Conservation (phyloP, 2,113 vertebrate genomes). For the Vicugna pacos region DNA sequence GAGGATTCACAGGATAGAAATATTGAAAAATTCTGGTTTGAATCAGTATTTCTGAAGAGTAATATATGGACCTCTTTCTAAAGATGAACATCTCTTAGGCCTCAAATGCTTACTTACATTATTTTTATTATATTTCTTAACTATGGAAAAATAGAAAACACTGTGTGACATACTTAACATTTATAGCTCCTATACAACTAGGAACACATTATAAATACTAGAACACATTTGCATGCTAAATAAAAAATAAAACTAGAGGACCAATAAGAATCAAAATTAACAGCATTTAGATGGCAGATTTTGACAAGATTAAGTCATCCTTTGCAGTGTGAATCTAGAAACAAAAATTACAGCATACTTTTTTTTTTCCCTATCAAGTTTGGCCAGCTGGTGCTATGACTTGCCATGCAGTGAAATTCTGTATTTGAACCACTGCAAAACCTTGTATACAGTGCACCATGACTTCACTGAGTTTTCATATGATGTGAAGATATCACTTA, state of each 20-base stretch:
- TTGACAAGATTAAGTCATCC: not conserved
- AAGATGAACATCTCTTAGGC: not conserved
- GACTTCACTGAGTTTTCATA: not conserved
- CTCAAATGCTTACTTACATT: conserved; percentile 28
- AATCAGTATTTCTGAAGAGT: conserved; percentile 35
- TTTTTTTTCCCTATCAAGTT: not conserved
- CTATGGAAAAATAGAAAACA: conserved; percentile 7
- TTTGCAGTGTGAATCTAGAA: not conserved
- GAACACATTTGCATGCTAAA: not conserved
- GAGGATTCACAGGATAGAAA: not conserved
- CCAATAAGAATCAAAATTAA: not conserved
- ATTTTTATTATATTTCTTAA: conserved; percentile 45
- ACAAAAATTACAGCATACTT: not conserved
- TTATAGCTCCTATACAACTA: not conserved
- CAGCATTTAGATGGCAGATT: not conserved
- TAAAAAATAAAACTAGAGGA: conserved; percentile 18
- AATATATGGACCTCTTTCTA: not conserved
- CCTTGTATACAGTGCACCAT: not conserved
- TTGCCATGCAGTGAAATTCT: not conserved
- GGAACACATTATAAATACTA: not conserved
- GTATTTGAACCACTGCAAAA: not conserved
- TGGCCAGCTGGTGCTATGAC: not conserved
- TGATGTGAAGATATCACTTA: no score
- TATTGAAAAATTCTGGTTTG: conserved; percentile 25
- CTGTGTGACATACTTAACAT: not conserved